These are phyloP conservation scores for Geopemphigus sp. DNA, from an alignment of 1,140 invertebrate genomes.

Conservation along the genomic window DNA sequence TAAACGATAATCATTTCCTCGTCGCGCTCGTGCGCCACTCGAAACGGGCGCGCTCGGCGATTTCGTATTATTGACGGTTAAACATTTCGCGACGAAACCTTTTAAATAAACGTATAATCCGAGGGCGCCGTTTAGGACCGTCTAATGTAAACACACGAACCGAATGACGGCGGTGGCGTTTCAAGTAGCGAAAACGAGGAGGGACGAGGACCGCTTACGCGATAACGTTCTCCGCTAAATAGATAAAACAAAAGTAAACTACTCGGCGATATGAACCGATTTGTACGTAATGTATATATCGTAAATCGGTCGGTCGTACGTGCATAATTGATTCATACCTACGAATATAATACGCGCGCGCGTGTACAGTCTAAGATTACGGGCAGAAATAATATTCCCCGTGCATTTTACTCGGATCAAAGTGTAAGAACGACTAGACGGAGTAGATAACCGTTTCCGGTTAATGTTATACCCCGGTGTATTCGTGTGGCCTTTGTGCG, in stretches of 20 bases:
- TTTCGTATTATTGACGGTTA: slow-evolving; percentile 46
- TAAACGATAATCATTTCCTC: slow-evolving; percentile 21
- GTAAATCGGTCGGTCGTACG: no score
- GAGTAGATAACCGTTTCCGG: no score
- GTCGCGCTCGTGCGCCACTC: neutral
- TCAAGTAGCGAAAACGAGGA: neutral
- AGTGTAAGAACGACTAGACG: no score
- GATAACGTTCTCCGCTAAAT: neutral
- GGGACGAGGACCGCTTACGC: neutral
- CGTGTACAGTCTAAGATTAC: no score
- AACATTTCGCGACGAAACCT: slow-evolving; percentile 23
- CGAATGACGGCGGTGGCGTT: neutral
- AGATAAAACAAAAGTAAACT: neutral
- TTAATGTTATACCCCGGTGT: no score
- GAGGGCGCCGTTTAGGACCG: neutral
- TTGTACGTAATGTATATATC: neutral
- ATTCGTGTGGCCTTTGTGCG: no score
- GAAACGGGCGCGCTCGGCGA: neutral
- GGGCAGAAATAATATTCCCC: no score
- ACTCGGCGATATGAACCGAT: neutral
- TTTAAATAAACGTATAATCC: slow-evolving; percentile 20
- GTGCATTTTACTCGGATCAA: no score
- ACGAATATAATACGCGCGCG: no score
- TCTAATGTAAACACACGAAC: slow-evolving; percentile 1
- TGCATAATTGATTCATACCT: no score